Evolutionary conservation across 1,140 invertebrate species (phyloP), one percentile per base, ranked within the genome.

Genomic region (Proales similis): DNA sequence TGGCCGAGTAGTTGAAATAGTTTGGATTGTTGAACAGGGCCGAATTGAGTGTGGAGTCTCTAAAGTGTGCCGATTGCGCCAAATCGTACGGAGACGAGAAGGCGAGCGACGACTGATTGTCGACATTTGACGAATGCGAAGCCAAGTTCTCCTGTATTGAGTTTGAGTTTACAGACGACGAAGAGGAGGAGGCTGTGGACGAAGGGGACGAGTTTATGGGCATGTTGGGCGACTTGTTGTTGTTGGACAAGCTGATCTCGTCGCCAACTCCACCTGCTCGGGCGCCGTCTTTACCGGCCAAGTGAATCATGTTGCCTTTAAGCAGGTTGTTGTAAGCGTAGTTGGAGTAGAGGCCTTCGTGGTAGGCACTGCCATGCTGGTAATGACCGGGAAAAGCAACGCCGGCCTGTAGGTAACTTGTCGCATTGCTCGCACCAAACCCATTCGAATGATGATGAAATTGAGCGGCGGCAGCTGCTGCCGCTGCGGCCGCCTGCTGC

Each of bases 271-370:
- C 36, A n/a, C n/a, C n/a, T n/a, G n/a, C n/a, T n/a, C n/a, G n/a
- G 4, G 42, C 51, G 17, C 45, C 45, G 7, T 36, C 33, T 9
- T 36, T 36, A 9, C n/a, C n/a, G 24, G 29, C 51, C 2, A 24
- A 29, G 19, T 39, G 36, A 19, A 22, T 39, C 29, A 53, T 36
- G 26, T 53, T 53, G 3, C 36, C 51, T 42, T 27, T 39, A 24
- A 57, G 36, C 9, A 57, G 42, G 17, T 42, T 57, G 27, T 57
- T 57, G 29, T 57, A 57, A n/a, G 51, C 17, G 17, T 57, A 57
- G 29, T 42, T 57, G 14, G 51, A 36, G 51, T 57, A 57, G 9
- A 57, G 17, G 7, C 20, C 45, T 4, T 57, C 51, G 33, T 36
- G n/a, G 12, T 39, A 42, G 2, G 14, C 7, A 39, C 45, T 36